Base-by-base conservation (phyloP, 2,113 vertebrate species). In the Laticauda colubrina region DNA sequence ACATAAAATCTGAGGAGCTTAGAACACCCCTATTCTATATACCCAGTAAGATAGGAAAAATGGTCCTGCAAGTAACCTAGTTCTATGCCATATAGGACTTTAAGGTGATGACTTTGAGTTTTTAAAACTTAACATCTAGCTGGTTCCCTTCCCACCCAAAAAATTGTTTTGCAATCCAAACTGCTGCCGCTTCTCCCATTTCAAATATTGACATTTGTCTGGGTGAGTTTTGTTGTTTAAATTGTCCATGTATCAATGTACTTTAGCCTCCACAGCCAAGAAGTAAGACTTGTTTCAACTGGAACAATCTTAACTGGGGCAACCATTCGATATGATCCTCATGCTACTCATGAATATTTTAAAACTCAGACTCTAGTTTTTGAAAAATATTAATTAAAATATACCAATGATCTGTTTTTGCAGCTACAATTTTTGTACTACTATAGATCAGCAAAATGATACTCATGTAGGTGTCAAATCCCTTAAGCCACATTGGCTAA, bases 131-230 rank as follows among this genome's bases (percentile, higher is more conserved):
- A 95, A 59, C 61, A 87, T 92, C 95, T 95, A 14, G 8, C 11
- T 94, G 89, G 94, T 98, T 81, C 18, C 34, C 69, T 81, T 21
- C 18, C 69, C 34, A 81, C n/a, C 96, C 97, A 98, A 98, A 97
- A 98, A 98, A 97, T 95, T 93, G 93, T n/a, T 87, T 94, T 94
- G 91, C 91, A 94, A 89, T 97, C 96, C 96, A 98, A 97, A 95
- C 96, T 96, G 95, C 96, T 87, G 94, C 92, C 96, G 96, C 89
- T 95, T 92, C 94, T 91, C 92, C 96, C 93, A 94, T 90, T 97
- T 98, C 96, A 97, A 98, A 97, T 97, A 97, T 95, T 97, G 96
- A 97, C 93, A 90, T 96, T 97, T 95, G 95, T 97, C 97, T 98
- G 96, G 91, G 96, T 96, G 95, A 97, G 93, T 97, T 93, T 96